A percentile compares a stretch with the other conserved stretches of the same genome.
Evolutionary conservation across 1,140 invertebrate species (phyloP).

Genomic region (Palaemon carinicauda): DNA sequence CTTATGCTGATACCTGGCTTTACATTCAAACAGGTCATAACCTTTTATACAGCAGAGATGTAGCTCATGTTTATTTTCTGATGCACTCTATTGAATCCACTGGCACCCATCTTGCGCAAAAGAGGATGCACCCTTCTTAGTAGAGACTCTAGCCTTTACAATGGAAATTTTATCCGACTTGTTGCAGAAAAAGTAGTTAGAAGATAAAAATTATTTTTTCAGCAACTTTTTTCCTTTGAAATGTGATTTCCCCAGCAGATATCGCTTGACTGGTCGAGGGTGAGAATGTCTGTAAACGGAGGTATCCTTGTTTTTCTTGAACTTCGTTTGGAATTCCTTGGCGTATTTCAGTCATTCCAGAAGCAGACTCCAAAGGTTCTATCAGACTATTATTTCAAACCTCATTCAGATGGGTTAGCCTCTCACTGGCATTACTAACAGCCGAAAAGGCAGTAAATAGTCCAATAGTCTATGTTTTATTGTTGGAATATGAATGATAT

Average conservation of each 20-base stretch:
- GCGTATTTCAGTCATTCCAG: background rate
- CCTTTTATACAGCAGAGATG: background rate
- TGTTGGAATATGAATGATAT: no score
- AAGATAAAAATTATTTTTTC: no score
- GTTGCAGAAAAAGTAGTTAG: background rate
- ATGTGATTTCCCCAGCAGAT: no score
- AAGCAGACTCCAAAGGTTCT: background rate
- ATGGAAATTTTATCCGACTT: conserved; percentile 1
- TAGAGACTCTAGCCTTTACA: background rate
- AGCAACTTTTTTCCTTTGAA: no score
- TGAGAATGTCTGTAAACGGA: no score
- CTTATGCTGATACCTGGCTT: background rate
- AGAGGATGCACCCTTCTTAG: background rate
- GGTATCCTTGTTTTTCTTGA: no score
- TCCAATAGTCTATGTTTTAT: background rate
- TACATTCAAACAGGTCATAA: conserved; percentile 3
- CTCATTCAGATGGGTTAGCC: background rate
- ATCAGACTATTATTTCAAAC: background rate
- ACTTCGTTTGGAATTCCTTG: no score
- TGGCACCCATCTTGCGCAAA: background rate
- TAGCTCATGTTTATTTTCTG: background rate
- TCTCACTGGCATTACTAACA: background rate
- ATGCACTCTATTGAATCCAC: background rate
- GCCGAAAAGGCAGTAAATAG: conserved; percentile 1
- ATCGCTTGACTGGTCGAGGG: no score